These are phyloP conservation scores for Trachelus stipa DNA, from an alignment of 2,888 invertebrate species.

Conservation along the genomic window DNA sequence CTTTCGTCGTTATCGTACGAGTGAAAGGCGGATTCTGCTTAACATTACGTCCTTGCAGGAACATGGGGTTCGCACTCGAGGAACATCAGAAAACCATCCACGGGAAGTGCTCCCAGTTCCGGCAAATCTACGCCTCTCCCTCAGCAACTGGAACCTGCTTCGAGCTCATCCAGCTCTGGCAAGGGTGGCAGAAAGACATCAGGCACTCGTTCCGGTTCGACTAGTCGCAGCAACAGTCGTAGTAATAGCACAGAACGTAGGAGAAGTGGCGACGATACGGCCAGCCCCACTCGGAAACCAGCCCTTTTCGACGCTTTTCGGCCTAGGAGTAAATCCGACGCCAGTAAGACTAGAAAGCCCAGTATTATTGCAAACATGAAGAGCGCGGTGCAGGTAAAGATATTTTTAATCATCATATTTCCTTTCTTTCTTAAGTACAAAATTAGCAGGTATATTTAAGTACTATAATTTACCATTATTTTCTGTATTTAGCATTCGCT, in stretches of 20 bases:
- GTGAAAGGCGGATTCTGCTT: neutral
- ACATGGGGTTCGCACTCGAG: slow-evolving; percentile 62
- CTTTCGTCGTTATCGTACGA: neutral
- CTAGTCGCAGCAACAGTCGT: slow-evolving; percentile 60
- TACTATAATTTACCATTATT: slow-evolving; percentile 9
- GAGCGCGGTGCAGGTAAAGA: slow-evolving; percentile 80
- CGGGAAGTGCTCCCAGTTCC: slow-evolving; percentile 58
- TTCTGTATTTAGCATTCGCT: slow-evolving; percentile 50
- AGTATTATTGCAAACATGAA: slow-evolving; percentile 88
- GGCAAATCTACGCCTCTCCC: slow-evolving; percentile 60
- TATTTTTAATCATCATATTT: neutral
- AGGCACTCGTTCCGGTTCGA: slow-evolving; percentile 66
- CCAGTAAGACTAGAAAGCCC: slow-evolving; percentile 72
- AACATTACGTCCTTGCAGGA: slow-evolving; percentile 38
- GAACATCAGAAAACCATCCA: slow-evolving; percentile 51
- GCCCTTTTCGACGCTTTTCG: slow-evolving; percentile 85
- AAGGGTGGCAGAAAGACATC: slow-evolving; percentile 53
- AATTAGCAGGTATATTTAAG: neutral
- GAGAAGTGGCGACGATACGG: slow-evolving; percentile 68
- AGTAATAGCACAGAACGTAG: slow-evolving; percentile 61
- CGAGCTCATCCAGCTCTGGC: slow-evolving; percentile 51
- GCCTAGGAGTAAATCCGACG: slow-evolving; percentile 82
- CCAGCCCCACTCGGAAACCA: slow-evolving; percentile 78
- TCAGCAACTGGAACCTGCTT: slow-evolving; percentile 48
- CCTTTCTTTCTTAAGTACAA: neutral